Evolutionary conservation across 1,140 invertebrate genomes (phyloP).

Genomic region (Drosophila littoralis): DNA sequence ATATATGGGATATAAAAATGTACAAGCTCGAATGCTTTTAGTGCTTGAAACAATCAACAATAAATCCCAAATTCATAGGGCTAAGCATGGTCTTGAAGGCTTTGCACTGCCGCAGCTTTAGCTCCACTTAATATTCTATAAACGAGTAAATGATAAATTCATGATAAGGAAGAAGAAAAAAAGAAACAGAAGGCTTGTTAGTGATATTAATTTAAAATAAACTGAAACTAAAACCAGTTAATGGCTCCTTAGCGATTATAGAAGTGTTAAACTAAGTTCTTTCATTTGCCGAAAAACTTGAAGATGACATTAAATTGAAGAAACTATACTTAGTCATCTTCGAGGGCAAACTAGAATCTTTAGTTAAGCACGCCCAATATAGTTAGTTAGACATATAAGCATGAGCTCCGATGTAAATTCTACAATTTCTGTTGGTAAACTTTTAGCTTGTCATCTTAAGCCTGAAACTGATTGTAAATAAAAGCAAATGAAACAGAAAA

Average conservation of each 20-base stretch:
- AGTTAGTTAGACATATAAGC: slow-evolving; percentile 3
- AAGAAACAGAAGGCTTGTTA: slow-evolving; percentile 66
- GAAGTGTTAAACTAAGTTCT: slow-evolving; percentile 2
- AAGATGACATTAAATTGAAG: neutral
- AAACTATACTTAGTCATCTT: neutral
- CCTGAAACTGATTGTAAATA: slow-evolving; percentile 42
- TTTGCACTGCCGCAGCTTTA: neutral
- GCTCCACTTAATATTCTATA: neutral
- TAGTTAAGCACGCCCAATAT: slow-evolving; percentile 13
- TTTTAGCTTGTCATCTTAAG: slow-evolving; percentile 25
- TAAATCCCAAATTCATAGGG: neutral
- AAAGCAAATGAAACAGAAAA: slow-evolving; percentile 4
- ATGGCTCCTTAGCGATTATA: slow-evolving; percentile 15
- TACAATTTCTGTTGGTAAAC: slow-evolving; percentile 15
- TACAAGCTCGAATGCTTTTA: neutral
- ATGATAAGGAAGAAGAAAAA: slow-evolving; percentile 8
- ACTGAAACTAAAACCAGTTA: neutral
- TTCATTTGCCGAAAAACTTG: slow-evolving; percentile 9
- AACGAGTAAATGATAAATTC: slow-evolving; percentile 3
- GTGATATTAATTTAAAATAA: slow-evolving; percentile 79
- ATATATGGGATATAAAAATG: neutral
- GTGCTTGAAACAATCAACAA: neutral
- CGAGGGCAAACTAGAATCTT: slow-evolving; percentile 9
- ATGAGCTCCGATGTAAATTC: slow-evolving; percentile 11
- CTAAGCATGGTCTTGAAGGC: slow-evolving; percentile 7